Conservation (phyloP, 2,113 vertebrate genomes). For the Sinocyclocheilus grahami region DNA sequence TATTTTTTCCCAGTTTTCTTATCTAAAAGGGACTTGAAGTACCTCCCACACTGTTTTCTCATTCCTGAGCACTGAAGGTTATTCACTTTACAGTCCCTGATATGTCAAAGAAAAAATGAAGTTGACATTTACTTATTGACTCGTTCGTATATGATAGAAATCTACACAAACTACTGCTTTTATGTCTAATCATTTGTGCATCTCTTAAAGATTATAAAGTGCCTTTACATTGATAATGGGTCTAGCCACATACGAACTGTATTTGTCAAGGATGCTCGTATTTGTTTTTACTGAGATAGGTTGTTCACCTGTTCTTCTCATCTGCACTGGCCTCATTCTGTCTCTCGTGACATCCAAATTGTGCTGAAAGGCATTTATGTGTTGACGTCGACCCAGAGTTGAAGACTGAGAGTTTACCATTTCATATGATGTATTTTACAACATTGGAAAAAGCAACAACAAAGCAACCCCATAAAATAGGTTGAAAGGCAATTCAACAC, state of each 20-base stretch:
- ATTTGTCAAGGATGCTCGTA: not conserved
- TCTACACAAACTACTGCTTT: not conserved
- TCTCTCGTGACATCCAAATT: slow-evolving; percentile 25
- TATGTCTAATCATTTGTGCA: not conserved
- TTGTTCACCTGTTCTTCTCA: slow-evolving; percentile 28
- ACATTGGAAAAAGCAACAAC: not conserved
- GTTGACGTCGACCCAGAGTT: not conserved
- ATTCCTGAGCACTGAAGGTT: not conserved
- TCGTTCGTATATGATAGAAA: not conserved
- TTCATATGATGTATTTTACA: not conserved
- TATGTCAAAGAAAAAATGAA: not conserved
- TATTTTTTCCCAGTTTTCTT: not conserved
- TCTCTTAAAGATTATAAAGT: not conserved
- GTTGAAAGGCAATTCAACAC: not conserved
- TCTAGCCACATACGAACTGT: not conserved
- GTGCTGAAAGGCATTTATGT: slow-evolving; percentile 19
- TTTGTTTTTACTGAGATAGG: not conserved
- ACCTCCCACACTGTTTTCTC: not conserved
- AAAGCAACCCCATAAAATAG: not conserved
- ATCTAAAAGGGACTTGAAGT: not conserved
- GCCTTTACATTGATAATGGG: not conserved
- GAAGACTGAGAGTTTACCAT: not conserved
- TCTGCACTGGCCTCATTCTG: slow-evolving; percentile 36
- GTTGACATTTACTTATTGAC: not conserved
- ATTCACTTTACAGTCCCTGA: not conserved